Evolutionary conservation across 1,140 invertebrate species (phyloP), one percentile per base, ranked within the genome.

Genomic region (Daktulosphaira vitifoliae): DNA sequence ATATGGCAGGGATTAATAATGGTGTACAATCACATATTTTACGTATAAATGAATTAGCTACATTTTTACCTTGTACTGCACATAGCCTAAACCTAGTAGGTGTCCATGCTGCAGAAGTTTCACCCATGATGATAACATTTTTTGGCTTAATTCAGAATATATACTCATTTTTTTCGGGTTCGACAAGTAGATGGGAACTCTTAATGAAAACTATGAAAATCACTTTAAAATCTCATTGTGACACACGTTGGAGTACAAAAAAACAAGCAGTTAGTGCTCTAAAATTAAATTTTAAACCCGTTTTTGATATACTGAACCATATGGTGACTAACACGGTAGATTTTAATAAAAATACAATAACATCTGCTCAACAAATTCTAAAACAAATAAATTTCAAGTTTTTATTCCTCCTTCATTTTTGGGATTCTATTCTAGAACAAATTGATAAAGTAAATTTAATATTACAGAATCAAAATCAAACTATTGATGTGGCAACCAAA

Each of bases 21-120:
- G 22, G 46, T 49, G 48, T 50, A 25, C 23, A 26, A 50, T 50
- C 48, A 26, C 22, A n/a, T n/a, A n/a, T n/a, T n/a, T n/a, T n/a
- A n/a, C n/a, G n/a, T n/a, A n/a, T n/a, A n/a, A n/a, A n/a, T 25
- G 13, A 37, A 37, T 37, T 56, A 64, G 71, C 71, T 15, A 23
- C 54, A 49, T 74, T 50, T 68, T 66, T 69, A 42, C 70, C 68
- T 68, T 74, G 70, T 69, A 71, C 69, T 69, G 74, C 69, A 64
- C 71, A 71, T 71, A 70, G 50, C 67, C 69, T 76, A 54, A 76
- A 71, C 67, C 67, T 71, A 66, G 70, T 71, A 64, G 68, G 67
- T 25, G 65, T 69, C 62, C 68, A 68, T 70, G 71, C 71, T 18
- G 72, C 71, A 56, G 70, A 75, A 69, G 72, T 71, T 23, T 71